These are phyloP conservation scores for Selenia dentaria DNA, from an alignment of 2,888 invertebrate genomes.

Conservation along the genomic window DNA sequence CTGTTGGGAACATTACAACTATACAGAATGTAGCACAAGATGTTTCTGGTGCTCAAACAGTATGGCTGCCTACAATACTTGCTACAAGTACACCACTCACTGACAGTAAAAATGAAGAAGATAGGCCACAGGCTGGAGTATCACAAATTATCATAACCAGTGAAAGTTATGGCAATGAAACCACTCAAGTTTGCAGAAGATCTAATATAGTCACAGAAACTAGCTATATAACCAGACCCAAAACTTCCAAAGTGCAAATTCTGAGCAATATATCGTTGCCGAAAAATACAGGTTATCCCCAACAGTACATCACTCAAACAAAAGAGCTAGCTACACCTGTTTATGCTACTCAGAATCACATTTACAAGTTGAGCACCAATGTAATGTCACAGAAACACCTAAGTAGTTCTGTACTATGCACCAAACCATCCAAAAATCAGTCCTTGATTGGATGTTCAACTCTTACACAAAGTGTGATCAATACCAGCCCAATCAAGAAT, in stretches of 20 bases:
- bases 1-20: slow-evolving; percentile 74
- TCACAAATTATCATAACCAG: slow-evolving; percentile 80
- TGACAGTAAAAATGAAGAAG: slow-evolving; percentile 68
- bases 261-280: slow-evolving; percentile 79
- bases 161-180: slow-evolving; percentile 72
- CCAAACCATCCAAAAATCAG: slow-evolving; percentile 69
- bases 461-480: slow-evolving; percentile 63
- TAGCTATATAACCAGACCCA: slow-evolving; percentile 65
- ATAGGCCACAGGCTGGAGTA: slow-evolving; percentile 62
- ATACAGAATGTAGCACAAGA: slow-evolving; percentile 79
- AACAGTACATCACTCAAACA: slow-evolving; percentile 64
- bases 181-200: slow-evolving; percentile 59
- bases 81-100: slow-evolving; percentile 62
- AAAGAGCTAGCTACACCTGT: slow-evolving; percentile 70
- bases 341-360: slow-evolving; percentile 72
- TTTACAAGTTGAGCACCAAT: slow-evolving; percentile 72
- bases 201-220: slow-evolving; percentile 72
- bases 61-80: slow-evolving; percentile 78
- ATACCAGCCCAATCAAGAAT: slow-evolving; percentile 72
- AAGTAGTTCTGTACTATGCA: slow-evolving; percentile 70
- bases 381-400: slow-evolving; percentile 66
- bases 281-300: slow-evolving; percentile 69
- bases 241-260: slow-evolving; percentile 78
- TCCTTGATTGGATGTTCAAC: slow-evolving; percentile 72
- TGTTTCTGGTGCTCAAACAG: slow-evolving; percentile 69